phyloP scores from a whole-genome alignment of 2,113 vertebrate genomes.

The Toxotes jaculatrix region DNA sequence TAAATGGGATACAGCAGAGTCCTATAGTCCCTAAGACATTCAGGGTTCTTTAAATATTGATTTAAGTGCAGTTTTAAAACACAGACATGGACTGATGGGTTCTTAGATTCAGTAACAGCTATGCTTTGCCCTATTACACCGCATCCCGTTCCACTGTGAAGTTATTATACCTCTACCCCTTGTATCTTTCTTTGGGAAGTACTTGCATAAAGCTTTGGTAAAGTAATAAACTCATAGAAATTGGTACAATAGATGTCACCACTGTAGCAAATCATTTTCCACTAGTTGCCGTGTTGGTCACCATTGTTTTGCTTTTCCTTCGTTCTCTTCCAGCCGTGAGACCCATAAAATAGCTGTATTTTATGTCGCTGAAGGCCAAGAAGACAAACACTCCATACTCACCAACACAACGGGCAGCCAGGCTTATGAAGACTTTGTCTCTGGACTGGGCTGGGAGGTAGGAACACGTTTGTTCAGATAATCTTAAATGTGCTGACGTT shows the following conservation, averaged over 20 bases:
- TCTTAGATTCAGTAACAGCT: no score
- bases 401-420: conserved; percentile 97
- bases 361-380: conserved; percentile 98
- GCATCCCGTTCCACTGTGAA: no score
- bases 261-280: neutral
- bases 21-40: no score
- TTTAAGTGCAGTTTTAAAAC: no score
- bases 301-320: conserved; percentile 12
- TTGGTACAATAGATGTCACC: neutral
- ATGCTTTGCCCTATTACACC: no score
- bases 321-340: conserved; percentile 88
- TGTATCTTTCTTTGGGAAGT: neutral
- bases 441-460: conserved; percentile 99
- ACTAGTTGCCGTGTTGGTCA: neutral
- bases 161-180: no score
- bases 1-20: neutral
- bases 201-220: neutral
- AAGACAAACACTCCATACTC: conserved; percentile 99
- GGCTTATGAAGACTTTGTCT: conserved; percentile 98
- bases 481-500: neutral
- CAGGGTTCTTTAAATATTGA: no score
- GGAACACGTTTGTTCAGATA: neutral
- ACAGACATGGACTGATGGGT: no score
- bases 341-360: conserved; percentile 99
- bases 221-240: neutral